Evolutionary conservation across 2,113 vertebrate genomes (phyloP), one percentile per base, ranked within the genome.

Genomic region (Labeo catla): DNA sequence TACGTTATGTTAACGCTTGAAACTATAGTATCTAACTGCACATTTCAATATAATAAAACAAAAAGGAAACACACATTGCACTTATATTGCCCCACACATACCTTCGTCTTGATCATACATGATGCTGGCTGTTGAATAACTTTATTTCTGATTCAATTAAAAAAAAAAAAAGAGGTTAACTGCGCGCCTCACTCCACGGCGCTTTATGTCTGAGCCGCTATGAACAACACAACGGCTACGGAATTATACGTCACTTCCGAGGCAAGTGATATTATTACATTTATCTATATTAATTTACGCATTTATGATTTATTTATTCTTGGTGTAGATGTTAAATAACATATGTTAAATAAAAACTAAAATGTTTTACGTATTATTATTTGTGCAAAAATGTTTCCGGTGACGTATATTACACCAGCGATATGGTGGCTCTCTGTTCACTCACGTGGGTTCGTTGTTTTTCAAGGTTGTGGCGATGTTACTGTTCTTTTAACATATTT

Each of bases 21-120:
- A 76, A 6, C 5, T 28, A 28, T 4, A 9, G 13, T 28, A 43
- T 45, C 0, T 63, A 81, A 5, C 23, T 15, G 43, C 23, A n/a
- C 19, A 6, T 80, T 15, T 45, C 36, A 61, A 16, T 15, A 19
- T 9, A 57, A 76, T 7, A n/a, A n/a, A n/a, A 16, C 10, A 2
- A 34, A 15, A 21, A 57, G 52, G 3, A 66, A 36, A 68, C 34
- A 19, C 4, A 23, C 0, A 5, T 3, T n/a, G 23, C 19, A 0
- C 39, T 16, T 21, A 13, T 23, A 23, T 2, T 15, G 2, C 1
- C 2, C 23, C 36, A 59, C 61, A 84, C 92, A 90, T 52, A 95
- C 95, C 95, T 93, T 95, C 95, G 54, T 95, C 95, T 90, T 94
- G 95, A n/a, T 95, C 95, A 89, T 95, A 95, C 95, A 95, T 95